These are phyloP conservation scores for Xenus cinereus DNA, from an alignment of 2,113 vertebrate genomes.

Conservation along the genomic window DNA sequence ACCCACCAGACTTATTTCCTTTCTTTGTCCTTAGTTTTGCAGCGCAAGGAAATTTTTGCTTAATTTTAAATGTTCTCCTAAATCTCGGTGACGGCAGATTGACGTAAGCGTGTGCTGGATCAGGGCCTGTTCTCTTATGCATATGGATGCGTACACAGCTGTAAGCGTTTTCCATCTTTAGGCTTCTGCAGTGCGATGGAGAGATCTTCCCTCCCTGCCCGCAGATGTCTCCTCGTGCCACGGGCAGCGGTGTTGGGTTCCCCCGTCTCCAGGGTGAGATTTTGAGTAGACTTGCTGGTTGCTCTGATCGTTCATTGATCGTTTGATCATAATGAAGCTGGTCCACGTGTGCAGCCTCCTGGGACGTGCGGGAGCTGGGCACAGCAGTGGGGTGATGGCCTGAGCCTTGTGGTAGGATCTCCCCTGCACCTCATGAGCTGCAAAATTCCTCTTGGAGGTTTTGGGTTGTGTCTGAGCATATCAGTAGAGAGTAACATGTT, in stretches of 20 bases:
- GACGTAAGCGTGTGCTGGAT: slow-evolving; percentile 56
- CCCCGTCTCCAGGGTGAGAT: background rate
- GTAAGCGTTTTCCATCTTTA: slow-evolving; percentile 32
- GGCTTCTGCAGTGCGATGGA: background rate
- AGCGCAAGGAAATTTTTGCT: slow-evolving; percentile 12
- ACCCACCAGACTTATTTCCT: background rate
- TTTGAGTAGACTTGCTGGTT: background rate
- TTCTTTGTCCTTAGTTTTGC: slow-evolving; percentile 37
- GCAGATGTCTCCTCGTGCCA: background rate
- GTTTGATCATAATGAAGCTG: background rate
- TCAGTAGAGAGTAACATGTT: rapidly evolving
- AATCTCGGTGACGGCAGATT: slow-evolving; percentile 49
- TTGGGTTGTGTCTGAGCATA: background rate
- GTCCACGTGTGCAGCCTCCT: background rate
- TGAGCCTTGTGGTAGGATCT: background rate
- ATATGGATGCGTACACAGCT: slow-evolving; percentile 49
- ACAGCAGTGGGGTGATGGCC: background rate
- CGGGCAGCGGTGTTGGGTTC: rapidly evolving
- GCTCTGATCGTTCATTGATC: rapidly evolving
- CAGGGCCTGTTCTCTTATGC: slow-evolving; percentile 60
- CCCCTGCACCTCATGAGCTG: background rate
- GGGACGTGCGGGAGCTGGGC: background rate
- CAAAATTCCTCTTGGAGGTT: background rate
- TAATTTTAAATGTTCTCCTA: slow-evolving; percentile 46
- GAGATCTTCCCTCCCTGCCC: background rate